A percentile compares a stretch with the other conserved stretches of the same genome.
These are phyloP conservation scores for Andrena hattorfiana DNA, from an alignment of 2,888 invertebrate genomes.

Conservation along the genomic window DNA sequence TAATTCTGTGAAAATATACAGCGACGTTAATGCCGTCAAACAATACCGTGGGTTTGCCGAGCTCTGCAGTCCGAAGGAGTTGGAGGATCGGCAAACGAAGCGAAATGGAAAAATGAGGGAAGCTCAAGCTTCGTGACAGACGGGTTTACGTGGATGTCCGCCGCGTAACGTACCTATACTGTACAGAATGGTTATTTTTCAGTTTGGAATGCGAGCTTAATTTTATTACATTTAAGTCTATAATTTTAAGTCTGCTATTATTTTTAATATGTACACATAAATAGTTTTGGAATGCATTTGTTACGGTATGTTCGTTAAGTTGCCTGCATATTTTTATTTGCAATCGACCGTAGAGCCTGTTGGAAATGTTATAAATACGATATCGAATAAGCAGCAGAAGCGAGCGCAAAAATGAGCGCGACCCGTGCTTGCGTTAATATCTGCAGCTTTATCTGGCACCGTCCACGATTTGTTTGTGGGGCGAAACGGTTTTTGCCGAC, in stretches of 20 bases:
- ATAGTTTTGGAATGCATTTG: too few relatives aligned
- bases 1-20: conserved; percentile 16
- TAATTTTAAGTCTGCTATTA: too few relatives aligned
- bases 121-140: neutral
- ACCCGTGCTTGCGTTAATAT: conserved; percentile 1
- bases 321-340: too few relatives aligned
- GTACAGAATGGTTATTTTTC: too few relatives aligned
- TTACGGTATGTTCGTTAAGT: too few relatives aligned
- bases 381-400: too few relatives aligned
- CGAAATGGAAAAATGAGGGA: neutral
- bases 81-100: conserved; percentile 11
- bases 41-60: conserved; percentile 25
- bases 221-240: too few relatives aligned
- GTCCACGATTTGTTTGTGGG: neutral
- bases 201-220: too few relatives aligned
- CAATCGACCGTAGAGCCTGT: too few relatives aligned
- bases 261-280: too few relatives aligned
- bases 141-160: neutral
- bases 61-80: conserved; percentile 5
- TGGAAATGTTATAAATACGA: neutral
- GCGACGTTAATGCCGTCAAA: conserved; percentile 31
- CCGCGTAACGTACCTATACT: neutral
- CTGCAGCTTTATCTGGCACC: neutral
- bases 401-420: too few relatives aligned
- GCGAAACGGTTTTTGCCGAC: conserved; percentile 4